A percentile compares a stretch with the other conserved stretches of the same genome.
Evolutionary conservation across 1,140 invertebrate genomes (phyloP).

Genomic region (Akabosia matsudoensis): DNA sequence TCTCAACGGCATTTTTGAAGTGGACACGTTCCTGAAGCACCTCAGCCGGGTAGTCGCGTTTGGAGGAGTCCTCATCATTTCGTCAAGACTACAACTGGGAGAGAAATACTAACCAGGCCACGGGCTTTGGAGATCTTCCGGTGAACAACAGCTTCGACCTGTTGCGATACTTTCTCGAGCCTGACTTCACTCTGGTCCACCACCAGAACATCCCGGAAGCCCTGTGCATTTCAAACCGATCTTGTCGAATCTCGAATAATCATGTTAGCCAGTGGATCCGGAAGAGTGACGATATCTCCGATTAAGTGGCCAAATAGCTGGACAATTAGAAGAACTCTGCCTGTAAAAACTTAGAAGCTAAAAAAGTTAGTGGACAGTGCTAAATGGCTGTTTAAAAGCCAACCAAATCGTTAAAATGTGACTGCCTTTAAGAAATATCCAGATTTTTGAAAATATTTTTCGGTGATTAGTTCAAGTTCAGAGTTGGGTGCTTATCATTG

Average conservation of each 20-base stretch:
- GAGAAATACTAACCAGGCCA: conserved; percentile 28
- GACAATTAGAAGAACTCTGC: too few relatives aligned
- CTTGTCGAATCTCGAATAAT: conserved; percentile 35
- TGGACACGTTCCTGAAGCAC: conserved; percentile 32
- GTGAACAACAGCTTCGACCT: conserved; percentile 35
- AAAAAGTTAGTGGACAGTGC: too few relatives aligned
- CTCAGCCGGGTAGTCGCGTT: conserved; percentile 29
- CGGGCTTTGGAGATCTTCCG: conserved; percentile 25
- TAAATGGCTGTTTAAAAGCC: too few relatives aligned
- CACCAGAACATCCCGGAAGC: conserved; percentile 37
- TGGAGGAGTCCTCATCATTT: conserved; percentile 41
- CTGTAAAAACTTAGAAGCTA: too few relatives aligned
- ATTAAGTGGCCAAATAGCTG: too few relatives aligned
- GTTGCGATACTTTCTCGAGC: conserved; percentile 27
- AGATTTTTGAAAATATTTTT: too few relatives aligned
- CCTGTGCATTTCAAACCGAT: conserved; percentile 32
- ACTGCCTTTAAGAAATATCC: too few relatives aligned
- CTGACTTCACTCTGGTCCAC: conserved; percentile 31
- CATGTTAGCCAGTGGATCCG: conserved; percentile 43
- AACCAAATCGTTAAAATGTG: too few relatives aligned
- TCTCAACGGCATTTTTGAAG: conserved; percentile 29
- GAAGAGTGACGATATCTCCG: conserved; percentile 4
- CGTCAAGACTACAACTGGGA: conserved; percentile 44
- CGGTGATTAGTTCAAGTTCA: too few relatives aligned
- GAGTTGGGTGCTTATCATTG: too few relatives aligned